These are phyloP conservation scores for Oasisia sp. DNA, from an alignment of 2,888 invertebrate species.

Conservation along the genomic window DNA sequence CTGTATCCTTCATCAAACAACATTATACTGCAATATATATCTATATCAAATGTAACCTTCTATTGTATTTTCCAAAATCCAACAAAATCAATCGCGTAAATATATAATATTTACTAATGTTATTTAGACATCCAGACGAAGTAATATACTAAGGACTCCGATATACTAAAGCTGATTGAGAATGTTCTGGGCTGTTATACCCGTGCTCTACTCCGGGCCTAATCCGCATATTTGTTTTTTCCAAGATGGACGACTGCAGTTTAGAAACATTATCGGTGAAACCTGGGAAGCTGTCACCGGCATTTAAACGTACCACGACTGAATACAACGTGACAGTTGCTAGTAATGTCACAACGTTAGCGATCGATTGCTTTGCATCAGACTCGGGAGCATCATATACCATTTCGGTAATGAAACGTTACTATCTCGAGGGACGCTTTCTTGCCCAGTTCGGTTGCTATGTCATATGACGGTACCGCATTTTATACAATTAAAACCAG, in stretches of 20 bases:
- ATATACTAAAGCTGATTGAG: not conserved
- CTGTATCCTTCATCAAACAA: no score
- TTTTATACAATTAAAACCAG: not conserved
- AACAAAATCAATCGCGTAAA: not conserved
- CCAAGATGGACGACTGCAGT: slow-evolving; percentile 59
- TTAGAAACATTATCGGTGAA: slow-evolving; percentile 60
- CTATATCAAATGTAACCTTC: no score
- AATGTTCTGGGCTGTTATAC: not conserved
- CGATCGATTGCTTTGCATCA: slow-evolving; percentile 56
- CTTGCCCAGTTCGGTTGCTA: not conserved
- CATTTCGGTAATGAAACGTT: slow-evolving; percentile 51
- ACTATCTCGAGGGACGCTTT: not conserved
- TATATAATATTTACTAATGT: not conserved
- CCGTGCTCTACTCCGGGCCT: not conserved
- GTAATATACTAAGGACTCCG: not conserved
- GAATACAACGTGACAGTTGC: slow-evolving; percentile 60
- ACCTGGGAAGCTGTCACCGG: slow-evolving; percentile 60
- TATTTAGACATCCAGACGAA: not conserved
- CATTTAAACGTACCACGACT: slow-evolving; percentile 53
- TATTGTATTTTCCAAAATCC: not conserved
- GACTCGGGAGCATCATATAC: slow-evolving; percentile 61
- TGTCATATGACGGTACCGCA: not conserved
- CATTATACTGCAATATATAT: no score
- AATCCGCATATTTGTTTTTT: not conserved
- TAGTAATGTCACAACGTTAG: slow-evolving; percentile 55